These are phyloP conservation scores for Hoplias malabaricus DNA, from an alignment of 2,113 vertebrate genomes.

Conservation along the genomic window DNA sequence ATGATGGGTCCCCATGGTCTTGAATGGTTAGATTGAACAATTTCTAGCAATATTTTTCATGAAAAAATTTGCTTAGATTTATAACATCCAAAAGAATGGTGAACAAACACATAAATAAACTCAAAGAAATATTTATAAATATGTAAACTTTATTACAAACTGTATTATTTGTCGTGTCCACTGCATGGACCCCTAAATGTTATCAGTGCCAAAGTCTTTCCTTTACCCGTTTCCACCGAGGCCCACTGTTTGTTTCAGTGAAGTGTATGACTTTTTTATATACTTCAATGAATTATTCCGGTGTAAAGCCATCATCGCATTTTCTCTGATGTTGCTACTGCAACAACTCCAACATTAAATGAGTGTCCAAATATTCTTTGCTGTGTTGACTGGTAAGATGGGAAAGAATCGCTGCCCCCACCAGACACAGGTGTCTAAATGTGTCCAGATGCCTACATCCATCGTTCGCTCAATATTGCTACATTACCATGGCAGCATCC, in stretches of 20 bases:
- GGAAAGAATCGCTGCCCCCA: not conserved
- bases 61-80: too few relatives aligned
- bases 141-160: too few relatives aligned
- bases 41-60: too few relatives aligned
- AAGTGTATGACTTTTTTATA: too few relatives aligned
- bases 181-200: too few relatives aligned
- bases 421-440: slow-evolving; percentile 29
- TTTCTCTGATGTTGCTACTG: not conserved
- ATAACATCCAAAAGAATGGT: too few relatives aligned
- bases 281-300: not conserved
- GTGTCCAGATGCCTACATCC: slow-evolving; percentile 33
- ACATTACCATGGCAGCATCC: slow-evolving; percentile 31
- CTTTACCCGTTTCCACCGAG: not conserved
- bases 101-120: too few relatives aligned
- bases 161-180: too few relatives aligned
- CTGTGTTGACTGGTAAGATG: slow-evolving; percentile 18
- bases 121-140: too few relatives aligned
- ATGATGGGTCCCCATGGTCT: too few relatives aligned
- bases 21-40: too few relatives aligned
- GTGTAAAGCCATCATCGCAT: not conserved
- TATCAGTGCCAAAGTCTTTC: too few relatives aligned
- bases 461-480: slow-evolving; percentile 15
- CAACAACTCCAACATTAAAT: not conserved
- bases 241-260: not conserved
- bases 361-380: not conserved